Evolutionary conservation across 2,888 invertebrate genomes (phyloP).

Genomic region (Troilus luridus): DNA sequence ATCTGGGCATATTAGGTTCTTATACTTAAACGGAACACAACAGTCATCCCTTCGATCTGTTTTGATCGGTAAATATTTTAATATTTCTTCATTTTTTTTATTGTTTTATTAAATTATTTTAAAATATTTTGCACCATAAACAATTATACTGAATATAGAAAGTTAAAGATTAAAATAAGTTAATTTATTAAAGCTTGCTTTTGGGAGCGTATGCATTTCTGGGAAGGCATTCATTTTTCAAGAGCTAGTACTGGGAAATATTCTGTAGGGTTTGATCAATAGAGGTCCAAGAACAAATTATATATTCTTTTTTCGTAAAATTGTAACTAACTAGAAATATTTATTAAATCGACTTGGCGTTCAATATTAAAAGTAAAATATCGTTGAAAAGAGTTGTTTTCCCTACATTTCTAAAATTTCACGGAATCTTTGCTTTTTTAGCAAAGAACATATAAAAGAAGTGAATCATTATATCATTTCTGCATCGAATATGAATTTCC

Average conservation of each 20-base stretch:
- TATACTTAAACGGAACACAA: too few species aligned
- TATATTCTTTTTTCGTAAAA: neutral
- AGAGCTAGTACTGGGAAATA: neutral
- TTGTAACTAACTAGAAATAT: neutral
- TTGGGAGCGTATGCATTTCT: neutral
- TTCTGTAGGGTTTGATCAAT: neutral
- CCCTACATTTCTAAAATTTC: neutral
- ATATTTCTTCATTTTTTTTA: too few species aligned
- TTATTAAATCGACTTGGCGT: neutral
- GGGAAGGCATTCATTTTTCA: neutral
- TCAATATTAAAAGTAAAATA: neutral
- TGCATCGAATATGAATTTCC: too few species aligned
- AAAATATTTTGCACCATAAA: too few species aligned
- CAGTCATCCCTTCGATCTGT: too few species aligned
- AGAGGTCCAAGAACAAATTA: neutral
- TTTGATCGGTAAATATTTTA: too few species aligned
- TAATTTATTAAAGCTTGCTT: neutral
- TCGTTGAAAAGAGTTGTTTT: neutral
- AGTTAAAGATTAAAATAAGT: neutral
- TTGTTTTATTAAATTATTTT: too few species aligned
- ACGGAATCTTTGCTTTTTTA: too few species aligned
- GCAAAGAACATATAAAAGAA: too few species aligned
- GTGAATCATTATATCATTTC: too few species aligned
- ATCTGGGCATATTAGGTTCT: too few species aligned
- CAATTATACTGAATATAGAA: neutral